Conservation (phyloP, 2,888 invertebrate species). For the Syritta pipiens region DNA sequence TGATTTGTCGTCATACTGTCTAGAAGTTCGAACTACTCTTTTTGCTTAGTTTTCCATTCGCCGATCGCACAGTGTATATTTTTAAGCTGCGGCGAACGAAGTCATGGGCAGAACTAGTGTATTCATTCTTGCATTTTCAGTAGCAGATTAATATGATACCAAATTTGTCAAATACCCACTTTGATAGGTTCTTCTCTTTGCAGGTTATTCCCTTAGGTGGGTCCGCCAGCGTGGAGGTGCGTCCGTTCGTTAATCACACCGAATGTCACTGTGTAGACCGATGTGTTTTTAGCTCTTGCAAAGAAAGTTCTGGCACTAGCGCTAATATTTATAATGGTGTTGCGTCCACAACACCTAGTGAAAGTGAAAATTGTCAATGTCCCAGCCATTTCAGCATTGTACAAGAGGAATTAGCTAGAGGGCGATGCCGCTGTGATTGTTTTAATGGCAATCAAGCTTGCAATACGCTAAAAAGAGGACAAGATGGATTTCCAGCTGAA, state of each 20-base stretch:
- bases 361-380: constrained; percentile 70
- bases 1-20: too few relatives aligned
- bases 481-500: constrained; percentile 83
- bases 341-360: background rate
- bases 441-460: constrained; percentile 82
- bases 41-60: too few relatives aligned
- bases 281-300: constrained; percentile 51
- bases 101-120: too few relatives aligned
- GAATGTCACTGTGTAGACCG: constrained; percentile 76
- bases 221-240: constrained; percentile 63
- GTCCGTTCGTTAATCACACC: constrained; percentile 75
- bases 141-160: constrained; percentile 13
- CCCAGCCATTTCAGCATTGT: constrained; percentile 79
- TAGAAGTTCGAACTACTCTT: too few relatives aligned
- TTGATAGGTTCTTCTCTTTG: background rate
- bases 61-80: too few relatives aligned
- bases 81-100: too few relatives aligned
- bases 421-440: constrained; percentile 84
- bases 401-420: constrained; percentile 70
- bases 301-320: constrained; percentile 21
- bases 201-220: constrained; percentile 70
- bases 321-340: constrained; percentile 33
- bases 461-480: constrained; percentile 83
- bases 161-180: too few relatives aligned
- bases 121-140: too few relatives aligned